phyloP scores from a whole-genome alignment of 2,888 invertebrate species.

The Polymixis lichenea region DNA sequence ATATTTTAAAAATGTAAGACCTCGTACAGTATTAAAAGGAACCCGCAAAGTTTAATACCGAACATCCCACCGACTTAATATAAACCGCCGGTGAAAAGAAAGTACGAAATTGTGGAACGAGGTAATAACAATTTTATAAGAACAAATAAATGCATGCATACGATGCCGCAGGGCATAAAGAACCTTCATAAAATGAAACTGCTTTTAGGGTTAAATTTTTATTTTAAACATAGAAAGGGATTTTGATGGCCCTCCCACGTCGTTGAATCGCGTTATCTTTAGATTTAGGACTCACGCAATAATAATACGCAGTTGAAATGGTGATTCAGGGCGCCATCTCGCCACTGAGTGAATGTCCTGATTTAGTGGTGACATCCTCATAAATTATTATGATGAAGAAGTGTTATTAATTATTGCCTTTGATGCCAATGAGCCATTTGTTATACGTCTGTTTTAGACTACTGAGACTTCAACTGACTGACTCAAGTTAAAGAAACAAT shows the following conservation, averaged over 20 bases:
- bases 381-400: slow-evolving; percentile 70
- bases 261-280: slow-evolving; percentile 83
- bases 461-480: slow-evolving; percentile 8
- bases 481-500: slow-evolving; percentile 8
- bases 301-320: slow-evolving; percentile 75
- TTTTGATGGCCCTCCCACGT: slow-evolving; percentile 87
- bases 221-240: slow-evolving; percentile 90
- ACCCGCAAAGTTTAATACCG: slow-evolving; percentile 72
- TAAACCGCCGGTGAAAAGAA: slow-evolving; percentile 70
- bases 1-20: slow-evolving; percentile 65
- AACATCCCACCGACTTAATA: slow-evolving; percentile 70
- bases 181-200: slow-evolving; percentile 83
- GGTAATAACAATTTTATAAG: slow-evolving; percentile 84
- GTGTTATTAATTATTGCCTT: slow-evolving; percentile 62
- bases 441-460: slow-evolving; percentile 39
- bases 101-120: slow-evolving; percentile 76
- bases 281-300: slow-evolving; percentile 85
- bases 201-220: slow-evolving; percentile 89
- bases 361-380: slow-evolving; percentile 76
- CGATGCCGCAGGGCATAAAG: slow-evolving; percentile 79
- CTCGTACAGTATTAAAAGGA: slow-evolving; percentile 74
- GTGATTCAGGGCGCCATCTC: slow-evolving; percentile 70
- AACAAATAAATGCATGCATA: slow-evolving; percentile 85
- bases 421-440: slow-evolving; percentile 51
- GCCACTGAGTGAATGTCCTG: slow-evolving; percentile 63